Conservation (phyloP, 2,888 invertebrate species). For the Euspilapteryx auroguttella region DNA sequence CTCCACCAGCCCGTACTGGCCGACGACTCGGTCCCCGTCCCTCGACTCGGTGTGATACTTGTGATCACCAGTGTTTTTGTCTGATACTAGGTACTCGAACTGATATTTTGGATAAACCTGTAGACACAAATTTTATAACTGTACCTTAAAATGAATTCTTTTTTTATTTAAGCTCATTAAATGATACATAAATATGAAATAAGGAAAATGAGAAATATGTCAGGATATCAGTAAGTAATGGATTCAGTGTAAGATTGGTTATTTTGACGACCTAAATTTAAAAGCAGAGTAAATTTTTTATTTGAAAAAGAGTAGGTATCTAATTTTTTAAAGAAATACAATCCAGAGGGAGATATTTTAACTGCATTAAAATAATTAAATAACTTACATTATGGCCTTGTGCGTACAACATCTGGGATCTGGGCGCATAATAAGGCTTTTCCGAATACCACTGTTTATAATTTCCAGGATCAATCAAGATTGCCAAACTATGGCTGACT, state of each 20-base stretch:
- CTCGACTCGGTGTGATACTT: slow-evolving; percentile 56
- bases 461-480: slow-evolving; percentile 23
- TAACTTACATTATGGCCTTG: too few species aligned
- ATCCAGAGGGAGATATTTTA: too few species aligned
- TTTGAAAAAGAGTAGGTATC: too few species aligned
- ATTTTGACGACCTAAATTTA: too few species aligned
- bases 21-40: slow-evolving; percentile 59
- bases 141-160: background rate
- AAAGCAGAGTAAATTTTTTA: too few species aligned
- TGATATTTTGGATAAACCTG: slow-evolving; percentile 61
- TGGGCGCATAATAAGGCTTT: background rate
- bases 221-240: too few species aligned
- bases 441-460: too few species aligned
- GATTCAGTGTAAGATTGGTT: too few species aligned
- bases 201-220: too few species aligned
- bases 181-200: background rate
- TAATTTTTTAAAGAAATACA: too few species aligned
- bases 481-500: slow-evolving; percentile 20
- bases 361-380: too few species aligned
- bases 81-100: slow-evolving; percentile 61
- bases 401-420: background rate
- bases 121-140: slow-evolving; percentile 6
- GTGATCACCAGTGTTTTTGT: slow-evolving; percentile 59
- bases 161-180: too few species aligned
- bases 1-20: slow-evolving; percentile 59